Base-by-base conservation (phyloP, 1,140 invertebrate species). In the Bombus consobrinus region DNA sequence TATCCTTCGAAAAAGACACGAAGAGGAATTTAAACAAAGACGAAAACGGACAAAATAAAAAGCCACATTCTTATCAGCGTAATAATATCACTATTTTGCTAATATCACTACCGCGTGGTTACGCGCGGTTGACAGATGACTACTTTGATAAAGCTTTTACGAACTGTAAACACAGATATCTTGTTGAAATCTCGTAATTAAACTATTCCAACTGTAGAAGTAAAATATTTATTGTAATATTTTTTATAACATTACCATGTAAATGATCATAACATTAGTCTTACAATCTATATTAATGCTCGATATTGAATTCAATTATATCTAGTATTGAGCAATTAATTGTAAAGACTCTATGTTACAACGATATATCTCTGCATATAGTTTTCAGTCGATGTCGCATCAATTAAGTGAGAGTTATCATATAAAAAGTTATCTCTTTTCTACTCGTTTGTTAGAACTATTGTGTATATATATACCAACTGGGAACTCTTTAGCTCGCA, bases 251-350 rank as follows among this genome's bases (percentile, higher is more conserved):
- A 87, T 90, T 91, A 90, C 75, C 80, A 62, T 86, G 77, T 76
- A 87, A 86, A 82, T 85, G 88, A 90, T 75, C 43, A 59, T 87
- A 85, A 91, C 78, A 83, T 87, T 80, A 88, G 57, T 83, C 64
- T 91, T 85, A 87, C 73, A 59, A 57, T 80, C 72, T 75, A 90
- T 90, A 89, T 82, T 87, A 90, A 76, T 90, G 85, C 87, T 90
- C 83, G 89, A 76, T 85, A 83, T 87, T 91, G 18, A 53, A 53
- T 53, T 53, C 47, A 53, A 83, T 84, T 86, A 81, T 89, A 93
- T 89, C 90, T 90, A 92, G 88, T 93, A 93, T 88, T 92, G 92
- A 94, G 90, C 92, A 92, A 93, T 81, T 92, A 90, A 93, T 92
- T 92, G 90, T 92, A 92, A 91, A 86, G 64, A 83, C 66, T 89